Conservation (phyloP, 1,140 invertebrate genomes). For the Glossosoma conforme region DNA sequence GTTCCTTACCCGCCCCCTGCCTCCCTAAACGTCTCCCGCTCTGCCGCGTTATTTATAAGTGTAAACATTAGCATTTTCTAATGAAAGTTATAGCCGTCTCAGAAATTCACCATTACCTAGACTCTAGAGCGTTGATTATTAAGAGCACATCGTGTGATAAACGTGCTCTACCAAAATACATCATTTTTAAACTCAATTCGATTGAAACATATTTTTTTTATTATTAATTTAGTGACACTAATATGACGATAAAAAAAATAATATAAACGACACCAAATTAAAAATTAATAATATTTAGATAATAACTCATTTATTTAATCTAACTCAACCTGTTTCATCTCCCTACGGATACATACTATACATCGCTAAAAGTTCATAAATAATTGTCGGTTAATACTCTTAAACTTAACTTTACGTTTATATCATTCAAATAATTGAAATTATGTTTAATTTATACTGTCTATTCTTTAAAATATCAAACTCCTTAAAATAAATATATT, state of each 20-base stretch:
- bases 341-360: too few relatives aligned
- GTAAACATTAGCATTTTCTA: slow-evolving; percentile 34
- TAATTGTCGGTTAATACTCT: too few relatives aligned
- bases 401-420: too few relatives aligned
- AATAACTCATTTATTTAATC: too few relatives aligned
- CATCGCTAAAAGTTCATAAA: too few relatives aligned
- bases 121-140: slow-evolving; percentile 19
- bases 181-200: not conserved
- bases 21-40: slow-evolving; percentile 1
- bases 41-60: slow-evolving; percentile 31
- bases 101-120: slow-evolving; percentile 23
- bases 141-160: not conserved
- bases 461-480: too few relatives aligned
- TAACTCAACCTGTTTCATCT: too few relatives aligned
- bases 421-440: too few relatives aligned
- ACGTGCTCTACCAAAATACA: slow-evolving; percentile 8
- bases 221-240: not conserved
- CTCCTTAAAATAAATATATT: too few relatives aligned
- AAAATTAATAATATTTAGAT: not conserved
- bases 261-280: not conserved
- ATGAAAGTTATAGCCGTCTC: slow-evolving; percentile 32
- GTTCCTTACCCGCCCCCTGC: slow-evolving; percentile 6
- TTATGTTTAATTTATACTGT: too few relatives aligned
- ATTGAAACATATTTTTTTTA: not conserved
- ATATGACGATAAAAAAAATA: not conserved